Conservation (phyloP, 2,888 invertebrate species). For the Drosophila anomalata region DNA sequence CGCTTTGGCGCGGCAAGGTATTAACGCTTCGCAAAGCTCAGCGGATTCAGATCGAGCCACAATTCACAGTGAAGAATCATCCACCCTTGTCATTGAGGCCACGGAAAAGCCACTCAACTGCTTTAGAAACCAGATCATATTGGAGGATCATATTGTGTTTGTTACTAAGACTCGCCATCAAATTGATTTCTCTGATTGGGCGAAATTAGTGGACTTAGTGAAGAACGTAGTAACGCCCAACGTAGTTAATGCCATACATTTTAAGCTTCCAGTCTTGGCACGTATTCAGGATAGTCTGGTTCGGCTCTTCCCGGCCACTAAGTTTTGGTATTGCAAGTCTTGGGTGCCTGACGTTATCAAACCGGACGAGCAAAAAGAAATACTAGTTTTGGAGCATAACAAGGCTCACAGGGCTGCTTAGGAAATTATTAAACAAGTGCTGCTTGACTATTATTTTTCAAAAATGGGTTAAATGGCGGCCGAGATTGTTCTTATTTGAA, state of each 20-base stretch:
- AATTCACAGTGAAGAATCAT: too few species aligned
- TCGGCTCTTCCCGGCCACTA: neutral
- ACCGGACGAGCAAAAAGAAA: neutral
- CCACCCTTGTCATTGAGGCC: too few species aligned
- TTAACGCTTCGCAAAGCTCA: too few species aligned
- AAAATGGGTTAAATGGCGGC: too few species aligned
- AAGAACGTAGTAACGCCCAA: neutral
- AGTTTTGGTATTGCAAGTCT: conserved; percentile 7
- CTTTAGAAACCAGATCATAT: too few species aligned
- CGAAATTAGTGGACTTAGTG: neutral
- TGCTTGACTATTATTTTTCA: too few species aligned
- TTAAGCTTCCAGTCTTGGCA: neutral
- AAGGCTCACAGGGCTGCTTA: neutral
- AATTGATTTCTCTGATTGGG: conserved; percentile 6
- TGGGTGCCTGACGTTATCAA: neutral
- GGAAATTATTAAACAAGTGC: neutral
- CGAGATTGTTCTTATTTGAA: neutral
- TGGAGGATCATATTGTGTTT: too few species aligned
- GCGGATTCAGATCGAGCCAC: too few species aligned
- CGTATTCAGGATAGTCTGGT: neutral
- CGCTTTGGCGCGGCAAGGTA: neutral
- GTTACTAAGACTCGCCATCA: conserved; percentile 3
- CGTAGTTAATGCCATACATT: neutral
- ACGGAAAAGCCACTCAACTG: too few species aligned
- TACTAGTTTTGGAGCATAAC: neutral